These are phyloP conservation scores for Maniola hyperantus DNA, from an alignment of 2,888 invertebrate genomes.

Conservation along the genomic window DNA sequence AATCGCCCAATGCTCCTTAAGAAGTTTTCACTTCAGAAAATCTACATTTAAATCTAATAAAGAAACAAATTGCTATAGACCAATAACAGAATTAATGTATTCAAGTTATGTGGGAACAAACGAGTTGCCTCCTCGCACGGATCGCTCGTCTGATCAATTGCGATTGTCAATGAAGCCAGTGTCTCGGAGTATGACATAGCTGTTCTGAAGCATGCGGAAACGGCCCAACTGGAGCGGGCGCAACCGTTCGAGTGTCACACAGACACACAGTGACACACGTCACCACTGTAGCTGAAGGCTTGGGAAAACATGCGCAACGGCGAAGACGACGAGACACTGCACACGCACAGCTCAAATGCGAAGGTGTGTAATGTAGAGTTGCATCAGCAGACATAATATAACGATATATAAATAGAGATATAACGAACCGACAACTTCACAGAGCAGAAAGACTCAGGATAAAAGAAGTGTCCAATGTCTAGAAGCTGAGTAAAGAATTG, in stretches of 20 bases:
- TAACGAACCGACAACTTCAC: too few relatives aligned
- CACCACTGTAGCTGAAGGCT: neutral
- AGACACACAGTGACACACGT: conserved; percentile 5
- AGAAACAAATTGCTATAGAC: neutral
- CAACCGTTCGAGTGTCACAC: conserved; percentile 11
- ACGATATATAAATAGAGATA: too few relatives aligned
- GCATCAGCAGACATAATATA: too few relatives aligned
- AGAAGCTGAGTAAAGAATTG: too few relatives aligned
- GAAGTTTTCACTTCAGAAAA: too few relatives aligned
- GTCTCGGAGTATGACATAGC: conserved; percentile 32
- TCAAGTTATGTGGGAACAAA: conserved; percentile 24
- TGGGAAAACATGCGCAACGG: too few relatives aligned
- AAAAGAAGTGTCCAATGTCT: too few relatives aligned
- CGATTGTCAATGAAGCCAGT: conserved; percentile 20
- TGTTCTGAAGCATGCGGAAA: conserved; percentile 35
- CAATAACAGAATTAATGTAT: conserved; percentile 12
- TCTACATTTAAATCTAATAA: neutral
- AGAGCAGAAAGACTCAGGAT: too few relatives aligned
- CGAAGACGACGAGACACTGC: too few relatives aligned
- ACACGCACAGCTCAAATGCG: too few relatives aligned
- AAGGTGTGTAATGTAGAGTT: too few relatives aligned
- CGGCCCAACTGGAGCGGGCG: conserved; percentile 30
- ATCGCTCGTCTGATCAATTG: conserved; percentile 8
- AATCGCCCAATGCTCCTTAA: too few relatives aligned
- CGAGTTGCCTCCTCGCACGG: conserved; percentile 12